Percentiles rank a stretch among this genome's conserved stretches.
Conservation (phyloP, 2,797 vertebrate species). For the Carcharodon carcharias region DNA sequence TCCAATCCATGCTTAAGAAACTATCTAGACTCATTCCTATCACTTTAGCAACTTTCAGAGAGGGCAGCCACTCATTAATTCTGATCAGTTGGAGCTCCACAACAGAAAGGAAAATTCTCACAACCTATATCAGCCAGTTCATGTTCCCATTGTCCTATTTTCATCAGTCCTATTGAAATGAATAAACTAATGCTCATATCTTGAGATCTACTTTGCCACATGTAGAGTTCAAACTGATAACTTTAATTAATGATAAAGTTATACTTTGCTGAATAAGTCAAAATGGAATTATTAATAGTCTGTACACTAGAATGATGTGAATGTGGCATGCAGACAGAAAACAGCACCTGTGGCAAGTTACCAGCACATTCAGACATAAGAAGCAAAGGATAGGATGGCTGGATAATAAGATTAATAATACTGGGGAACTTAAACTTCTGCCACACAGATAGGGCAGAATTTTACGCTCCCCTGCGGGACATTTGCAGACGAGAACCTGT, state of each 20-base stretch:
- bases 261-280: neutral
- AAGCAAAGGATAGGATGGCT: neutral
- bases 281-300: neutral
- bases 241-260: neutral
- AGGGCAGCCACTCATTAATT: neutral
- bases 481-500: neutral
- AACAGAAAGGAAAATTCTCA: neutral
- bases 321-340: neutral
- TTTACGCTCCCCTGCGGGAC: neutral
- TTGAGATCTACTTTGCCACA: slow-evolving; percentile 7
- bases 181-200: neutral
- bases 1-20: too few species aligned
- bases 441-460: neutral
- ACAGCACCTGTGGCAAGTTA: neutral
- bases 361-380: neutral
- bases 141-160: neutral
- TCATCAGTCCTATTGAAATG: neutral
- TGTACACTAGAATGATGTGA: neutral
- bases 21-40: neutral
- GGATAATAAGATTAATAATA: neutral
- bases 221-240: neutral
- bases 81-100: neutral
- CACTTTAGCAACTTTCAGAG: neutral
- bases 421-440: neutral
- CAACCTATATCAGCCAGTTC: neutral